phyloP scores from a whole-genome alignment of 2,797 vertebrate genomes.

The Phrynocephalus guinanensis region DNA sequence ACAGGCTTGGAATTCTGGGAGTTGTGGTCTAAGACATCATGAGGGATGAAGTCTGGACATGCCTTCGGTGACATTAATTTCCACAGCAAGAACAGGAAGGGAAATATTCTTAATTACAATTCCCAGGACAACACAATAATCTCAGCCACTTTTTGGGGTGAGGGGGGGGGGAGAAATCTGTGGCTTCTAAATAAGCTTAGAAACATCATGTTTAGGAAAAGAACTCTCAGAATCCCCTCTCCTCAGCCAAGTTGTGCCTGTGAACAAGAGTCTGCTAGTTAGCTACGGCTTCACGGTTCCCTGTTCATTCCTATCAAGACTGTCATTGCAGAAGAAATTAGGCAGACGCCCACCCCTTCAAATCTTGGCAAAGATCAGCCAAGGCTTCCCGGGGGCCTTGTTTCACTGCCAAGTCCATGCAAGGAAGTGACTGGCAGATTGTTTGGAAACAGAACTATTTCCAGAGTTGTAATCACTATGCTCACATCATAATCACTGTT shows the following conservation, averaged over 20 bases:
- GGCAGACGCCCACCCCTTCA: not conserved
- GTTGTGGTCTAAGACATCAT: no score
- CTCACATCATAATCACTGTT: conserved; percentile 59
- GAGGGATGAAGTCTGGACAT: no score
- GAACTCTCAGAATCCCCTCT: no score
- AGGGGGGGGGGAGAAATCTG: no score
- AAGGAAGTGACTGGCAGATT: conserved; percentile 61
- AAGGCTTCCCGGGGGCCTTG: conserved; percentile 45
- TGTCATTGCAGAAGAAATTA: not conserved
- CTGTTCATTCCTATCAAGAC: not conserved
- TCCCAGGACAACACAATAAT: no score
- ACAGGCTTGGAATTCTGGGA: no score
- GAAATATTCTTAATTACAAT: no score
- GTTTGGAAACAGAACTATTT: conserved; percentile 68
- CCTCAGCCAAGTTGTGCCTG: no score
- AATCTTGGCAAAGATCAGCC: not conserved
- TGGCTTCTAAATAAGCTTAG: no score
- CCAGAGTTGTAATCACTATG: conserved; percentile 68
- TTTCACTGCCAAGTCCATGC: conserved; percentile 52
- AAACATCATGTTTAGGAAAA: no score
- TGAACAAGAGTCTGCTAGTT: not conserved
- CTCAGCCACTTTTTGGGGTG: no score
- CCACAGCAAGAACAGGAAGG: not conserved
- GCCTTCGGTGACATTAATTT: not conserved
- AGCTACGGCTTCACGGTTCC: not conserved